Evolutionary conservation across 1,140 invertebrate genomes (phyloP).

Genomic region (Helicoverpa armigera): DNA sequence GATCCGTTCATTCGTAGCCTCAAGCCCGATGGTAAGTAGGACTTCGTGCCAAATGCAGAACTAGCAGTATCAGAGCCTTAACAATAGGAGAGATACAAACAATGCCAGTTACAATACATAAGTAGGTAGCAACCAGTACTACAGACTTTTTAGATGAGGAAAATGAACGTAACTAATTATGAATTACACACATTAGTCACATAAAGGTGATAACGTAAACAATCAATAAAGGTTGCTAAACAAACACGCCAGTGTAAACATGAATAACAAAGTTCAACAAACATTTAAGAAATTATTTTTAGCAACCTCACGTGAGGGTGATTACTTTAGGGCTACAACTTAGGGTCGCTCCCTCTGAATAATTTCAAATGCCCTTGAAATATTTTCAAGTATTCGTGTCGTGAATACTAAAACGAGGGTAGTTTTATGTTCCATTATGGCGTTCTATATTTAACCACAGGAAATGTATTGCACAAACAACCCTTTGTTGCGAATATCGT

Average conservation of each 20-base stretch:
- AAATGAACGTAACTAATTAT: not conserved
- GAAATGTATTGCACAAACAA: no score
- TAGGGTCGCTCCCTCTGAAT: constrained; percentile 17
- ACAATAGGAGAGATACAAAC: no score
- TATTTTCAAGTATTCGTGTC: not conserved
- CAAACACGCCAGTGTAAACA: not conserved
- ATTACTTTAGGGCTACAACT: not conserved
- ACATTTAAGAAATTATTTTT: not conserved
- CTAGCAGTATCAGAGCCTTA: no score
- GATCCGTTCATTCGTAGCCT: no score
- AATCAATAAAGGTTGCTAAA: not conserved
- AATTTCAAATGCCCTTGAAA: not conserved
- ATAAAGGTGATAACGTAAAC: not conserved
- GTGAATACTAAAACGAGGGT: not conserved
- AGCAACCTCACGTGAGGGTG: not conserved
- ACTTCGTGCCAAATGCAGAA: no score
- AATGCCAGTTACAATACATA: no score
- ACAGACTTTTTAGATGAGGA: not conserved
- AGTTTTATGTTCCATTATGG: no score
- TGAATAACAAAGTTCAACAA: not conserved
- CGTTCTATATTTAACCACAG: no score
- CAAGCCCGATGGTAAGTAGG: no score
- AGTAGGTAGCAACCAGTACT: not conserved
- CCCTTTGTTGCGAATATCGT: no score
- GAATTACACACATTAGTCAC: not conserved